Conservation (phyloP, 2,113 vertebrate species). For the Trochalopteron elliotii region DNA sequence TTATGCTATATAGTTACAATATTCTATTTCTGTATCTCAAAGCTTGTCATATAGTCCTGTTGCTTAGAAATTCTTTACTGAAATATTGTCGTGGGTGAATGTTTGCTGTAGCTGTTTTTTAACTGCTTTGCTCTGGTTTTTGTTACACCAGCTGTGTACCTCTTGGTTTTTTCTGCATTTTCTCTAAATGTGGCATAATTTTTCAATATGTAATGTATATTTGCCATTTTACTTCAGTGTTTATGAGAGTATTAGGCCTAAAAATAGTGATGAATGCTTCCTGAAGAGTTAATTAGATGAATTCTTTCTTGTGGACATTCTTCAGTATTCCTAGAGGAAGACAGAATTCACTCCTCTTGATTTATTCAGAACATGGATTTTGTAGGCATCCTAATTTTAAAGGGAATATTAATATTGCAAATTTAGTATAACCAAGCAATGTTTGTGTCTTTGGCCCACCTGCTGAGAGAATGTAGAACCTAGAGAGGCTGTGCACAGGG, state of each 20-base stretch:
- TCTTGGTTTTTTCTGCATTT: neutral
- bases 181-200: neutral
- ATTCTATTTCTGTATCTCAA: neutral
- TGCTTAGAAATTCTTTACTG: neutral
- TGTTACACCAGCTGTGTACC: neutral
- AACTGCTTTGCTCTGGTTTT: neutral
- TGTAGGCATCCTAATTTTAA: neutral
- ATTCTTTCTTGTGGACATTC: neutral
- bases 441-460: neutral
- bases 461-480: neutral
- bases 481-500: neutral
- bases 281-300: neutral
- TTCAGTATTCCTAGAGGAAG: neutral
- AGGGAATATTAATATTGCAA: neutral
- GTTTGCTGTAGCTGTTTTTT: neutral
- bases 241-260: neutral
- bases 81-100: neutral
- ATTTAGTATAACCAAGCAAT: neutral
- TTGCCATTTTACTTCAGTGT: neutral
- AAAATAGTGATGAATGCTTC: neutral
- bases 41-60: neutral
- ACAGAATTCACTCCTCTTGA: neutral
- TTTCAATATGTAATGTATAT: neutral
- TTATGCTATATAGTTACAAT: neutral
- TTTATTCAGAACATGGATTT: neutral